phyloP scores from a whole-genome alignment of 2,797 vertebrate species.

The Thunnus albacares region DNA sequence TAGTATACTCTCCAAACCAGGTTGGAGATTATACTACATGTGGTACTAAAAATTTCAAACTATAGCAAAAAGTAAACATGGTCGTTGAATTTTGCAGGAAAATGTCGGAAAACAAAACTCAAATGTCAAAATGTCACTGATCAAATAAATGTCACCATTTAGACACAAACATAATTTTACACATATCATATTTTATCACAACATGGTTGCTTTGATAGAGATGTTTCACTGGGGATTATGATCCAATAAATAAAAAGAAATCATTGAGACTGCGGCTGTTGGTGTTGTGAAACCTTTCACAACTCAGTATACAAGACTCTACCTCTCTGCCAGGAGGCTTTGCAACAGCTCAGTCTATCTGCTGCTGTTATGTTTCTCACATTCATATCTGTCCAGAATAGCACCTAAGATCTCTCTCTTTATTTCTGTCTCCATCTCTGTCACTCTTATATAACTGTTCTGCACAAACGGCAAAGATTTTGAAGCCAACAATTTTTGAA shows the following conservation, averaged over 20 bases:
- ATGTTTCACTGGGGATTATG: slow-evolving; percentile 4
- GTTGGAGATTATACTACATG: neutral
- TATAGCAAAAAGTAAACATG: neutral
- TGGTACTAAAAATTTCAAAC: neutral
- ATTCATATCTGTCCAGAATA: slow-evolving; percentile 78
- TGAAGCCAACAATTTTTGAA: slow-evolving; percentile 27
- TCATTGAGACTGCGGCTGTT: slow-evolving; percentile 24
- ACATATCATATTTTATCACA: neutral
- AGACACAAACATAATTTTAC: too few species aligned
- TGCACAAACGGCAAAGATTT: slow-evolving; percentile 37
- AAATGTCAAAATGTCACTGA: neutral
- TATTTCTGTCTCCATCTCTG: slow-evolving; percentile 56
- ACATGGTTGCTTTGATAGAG: too few species aligned
- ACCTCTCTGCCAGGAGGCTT: slow-evolving; percentile 63
- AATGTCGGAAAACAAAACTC: neutral
- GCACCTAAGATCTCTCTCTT: slow-evolving; percentile 64
- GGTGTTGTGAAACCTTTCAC: slow-evolving; percentile 46
- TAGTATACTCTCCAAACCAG: neutral
- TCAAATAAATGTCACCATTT: neutral
- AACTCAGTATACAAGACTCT: slow-evolving; percentile 26
- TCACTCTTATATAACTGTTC: slow-evolving; percentile 72
- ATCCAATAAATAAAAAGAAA: slow-evolving; percentile 1
- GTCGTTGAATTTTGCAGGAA: neutral
- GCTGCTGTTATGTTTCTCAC: slow-evolving; percentile 72
- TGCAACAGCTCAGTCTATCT: slow-evolving; percentile 59